These are phyloP conservation scores for Collichthys lucidus DNA, from an alignment of 2,113 vertebrate genomes.

Conservation along the genomic window DNA sequence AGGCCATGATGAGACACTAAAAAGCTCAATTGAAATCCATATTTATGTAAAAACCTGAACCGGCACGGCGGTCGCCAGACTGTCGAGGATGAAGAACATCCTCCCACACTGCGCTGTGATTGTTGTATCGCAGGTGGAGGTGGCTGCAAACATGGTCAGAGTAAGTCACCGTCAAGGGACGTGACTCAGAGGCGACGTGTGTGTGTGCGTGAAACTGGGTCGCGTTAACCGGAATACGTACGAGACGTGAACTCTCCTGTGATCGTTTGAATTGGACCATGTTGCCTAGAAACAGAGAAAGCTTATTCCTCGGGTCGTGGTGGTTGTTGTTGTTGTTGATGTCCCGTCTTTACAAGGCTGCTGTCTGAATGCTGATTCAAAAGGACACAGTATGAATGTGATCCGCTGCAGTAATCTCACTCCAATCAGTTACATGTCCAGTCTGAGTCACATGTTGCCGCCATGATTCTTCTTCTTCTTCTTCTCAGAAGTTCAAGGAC, in stretches of 20 bases:
- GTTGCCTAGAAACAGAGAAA: constrained; percentile 77
- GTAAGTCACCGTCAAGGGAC: constrained; percentile 4
- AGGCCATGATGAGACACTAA: fast-evolving
- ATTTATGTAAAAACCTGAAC: constrained; percentile 16
- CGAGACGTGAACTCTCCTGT: constrained; percentile 25
- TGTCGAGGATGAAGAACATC: constrained; percentile 42
- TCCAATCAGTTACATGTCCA: background rate
- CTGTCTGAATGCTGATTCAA: background rate
- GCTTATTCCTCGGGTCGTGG: constrained; percentile 18
- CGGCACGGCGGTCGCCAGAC: constrained; percentile 24
- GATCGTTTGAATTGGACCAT: constrained; percentile 49
- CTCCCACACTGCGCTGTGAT: constrained; percentile 49
- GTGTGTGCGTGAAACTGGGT: constrained; percentile 56
- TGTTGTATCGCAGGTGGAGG: constrained; percentile 37
- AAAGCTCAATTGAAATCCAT: background rate
- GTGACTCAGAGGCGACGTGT: constrained; percentile 11
- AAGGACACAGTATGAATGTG: background rate
- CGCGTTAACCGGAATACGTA: constrained; percentile 18
- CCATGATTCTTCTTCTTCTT: constrained; percentile 16
- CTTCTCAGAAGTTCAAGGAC: constrained; percentile 18
- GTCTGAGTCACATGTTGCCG: constrained; percentile 12
- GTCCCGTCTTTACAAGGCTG: background rate
- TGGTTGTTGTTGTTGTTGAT: background rate
- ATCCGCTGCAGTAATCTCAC: background rate
- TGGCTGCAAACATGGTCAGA: constrained; percentile 1